Percentiles rank a stretch among this genome's conserved stretches.
phyloP scores from a whole-genome alignment of 2,113 vertebrate species.

The Odocoileus hemionus region DNA sequence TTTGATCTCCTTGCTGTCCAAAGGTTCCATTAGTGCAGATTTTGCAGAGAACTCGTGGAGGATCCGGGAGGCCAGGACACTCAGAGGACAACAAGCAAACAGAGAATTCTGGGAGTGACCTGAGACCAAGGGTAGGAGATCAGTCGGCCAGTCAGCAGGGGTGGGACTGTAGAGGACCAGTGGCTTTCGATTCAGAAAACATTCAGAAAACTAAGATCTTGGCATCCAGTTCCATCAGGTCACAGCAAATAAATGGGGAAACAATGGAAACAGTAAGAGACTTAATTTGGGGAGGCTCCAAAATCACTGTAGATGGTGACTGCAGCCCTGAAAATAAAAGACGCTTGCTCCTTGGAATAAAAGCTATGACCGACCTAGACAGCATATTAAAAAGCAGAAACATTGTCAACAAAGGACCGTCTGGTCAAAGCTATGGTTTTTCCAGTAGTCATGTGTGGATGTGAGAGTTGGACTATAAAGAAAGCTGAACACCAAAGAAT shows the following conservation, averaged over 20 bases:
- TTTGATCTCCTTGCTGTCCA: background rate
- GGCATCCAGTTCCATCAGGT: background rate
- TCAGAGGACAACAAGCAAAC: background rate
- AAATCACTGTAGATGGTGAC: background rate
- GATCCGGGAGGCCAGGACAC: background rate
- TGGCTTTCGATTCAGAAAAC: background rate
- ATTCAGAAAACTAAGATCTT: background rate
- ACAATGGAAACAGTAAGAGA: background rate
- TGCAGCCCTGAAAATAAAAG: background rate
- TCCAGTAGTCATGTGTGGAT: background rate
- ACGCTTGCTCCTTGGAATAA: background rate
- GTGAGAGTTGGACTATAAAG: background rate
- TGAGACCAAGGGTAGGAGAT: too few species aligned
- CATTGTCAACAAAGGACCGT: rapidly evolving
- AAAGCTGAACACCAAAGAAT: background rate
- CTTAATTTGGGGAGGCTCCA: background rate
- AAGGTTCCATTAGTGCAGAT: background rate
- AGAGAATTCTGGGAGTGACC: background rate
- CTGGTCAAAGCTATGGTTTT: background rate
- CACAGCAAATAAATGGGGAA: background rate
- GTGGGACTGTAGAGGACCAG: background rate
- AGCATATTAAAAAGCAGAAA: background rate
- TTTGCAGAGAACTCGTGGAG: background rate
- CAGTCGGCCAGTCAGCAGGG: rapidly evolving
- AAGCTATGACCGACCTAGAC: background rate